phyloP scores from a whole-genome alignment of 2,888 invertebrate genomes.

The Julus scanicus region DNA sequence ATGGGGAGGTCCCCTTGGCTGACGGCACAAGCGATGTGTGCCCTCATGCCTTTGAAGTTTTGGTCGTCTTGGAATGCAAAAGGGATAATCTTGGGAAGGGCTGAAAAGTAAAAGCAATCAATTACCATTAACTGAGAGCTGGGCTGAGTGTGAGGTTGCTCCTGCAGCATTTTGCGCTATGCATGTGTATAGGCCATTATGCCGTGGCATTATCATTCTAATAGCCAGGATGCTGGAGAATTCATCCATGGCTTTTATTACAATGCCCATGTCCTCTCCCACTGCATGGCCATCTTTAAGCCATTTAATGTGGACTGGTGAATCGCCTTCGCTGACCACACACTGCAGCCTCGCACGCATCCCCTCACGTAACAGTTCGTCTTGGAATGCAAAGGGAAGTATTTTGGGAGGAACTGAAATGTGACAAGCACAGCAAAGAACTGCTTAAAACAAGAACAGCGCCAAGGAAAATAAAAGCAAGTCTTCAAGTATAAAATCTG shows the following conservation, averaged over 20 bases:
- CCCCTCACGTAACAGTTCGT: conserved; percentile 77
- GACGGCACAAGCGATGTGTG: conserved; percentile 83
- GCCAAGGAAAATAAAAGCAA: not conserved
- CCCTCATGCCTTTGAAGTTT: conserved; percentile 77
- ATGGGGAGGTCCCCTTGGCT: conserved; percentile 84
- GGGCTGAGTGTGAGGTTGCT: conserved; percentile 72
- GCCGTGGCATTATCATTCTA: conserved; percentile 73
- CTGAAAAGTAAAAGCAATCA: conserved; percentile 67
- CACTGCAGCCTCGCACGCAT: conserved; percentile 79
- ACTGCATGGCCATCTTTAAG: conserved; percentile 76
- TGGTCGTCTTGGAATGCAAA: conserved; percentile 57
- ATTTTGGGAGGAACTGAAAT: conserved; percentile 84
- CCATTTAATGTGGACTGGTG: conserved; percentile 84
- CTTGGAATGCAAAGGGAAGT: conserved; percentile 84
- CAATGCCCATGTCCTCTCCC: conserved; percentile 61
- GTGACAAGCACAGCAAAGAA: not conserved
- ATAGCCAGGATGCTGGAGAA: conserved; percentile 68
- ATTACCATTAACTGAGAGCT: conserved; percentile 76
- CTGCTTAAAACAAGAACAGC: not conserved
- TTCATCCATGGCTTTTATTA: conserved; percentile 62
- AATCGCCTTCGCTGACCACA: conserved; percentile 80
- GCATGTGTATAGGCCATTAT: conserved; percentile 79
- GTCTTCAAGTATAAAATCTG: not conserved
- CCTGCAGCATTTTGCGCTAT: conserved; percentile 77
- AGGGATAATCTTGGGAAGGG: conserved; percentile 80